These are phyloP conservation scores for Pandemis cinnamomeana DNA, from an alignment of 2,888 invertebrate genomes.

Conservation along the genomic window DNA sequence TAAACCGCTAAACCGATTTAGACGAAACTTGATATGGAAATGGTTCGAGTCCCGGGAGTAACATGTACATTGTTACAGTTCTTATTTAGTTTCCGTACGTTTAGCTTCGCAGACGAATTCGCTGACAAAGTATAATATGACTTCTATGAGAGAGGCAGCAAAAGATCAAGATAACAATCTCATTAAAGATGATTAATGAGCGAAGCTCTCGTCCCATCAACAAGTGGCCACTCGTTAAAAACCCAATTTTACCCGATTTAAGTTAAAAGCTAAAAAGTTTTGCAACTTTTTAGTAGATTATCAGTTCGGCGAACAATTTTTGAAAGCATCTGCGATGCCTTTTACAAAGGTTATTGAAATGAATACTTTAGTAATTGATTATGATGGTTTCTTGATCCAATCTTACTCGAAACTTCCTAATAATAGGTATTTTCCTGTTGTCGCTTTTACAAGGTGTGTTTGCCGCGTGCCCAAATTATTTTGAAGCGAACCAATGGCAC, in stretches of 20 bases:
- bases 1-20: too few species aligned
- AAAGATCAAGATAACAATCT: not conserved
- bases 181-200: slow-evolving; percentile 2
- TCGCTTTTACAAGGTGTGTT: too few species aligned
- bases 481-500: too few species aligned
- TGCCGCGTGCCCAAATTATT: too few species aligned
- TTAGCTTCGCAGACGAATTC: too few species aligned
- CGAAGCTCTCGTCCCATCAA: not conserved
- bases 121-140: too few species aligned
- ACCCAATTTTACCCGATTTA: not conserved
- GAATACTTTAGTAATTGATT: not conserved
- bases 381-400: not conserved
- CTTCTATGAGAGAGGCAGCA: not conserved
- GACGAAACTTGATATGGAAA: too few species aligned
- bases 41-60: too few species aligned
- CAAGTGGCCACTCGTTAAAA: slow-evolving; percentile 3
- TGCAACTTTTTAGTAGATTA: not conserved
- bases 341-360: not conserved
- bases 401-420: too few species aligned
- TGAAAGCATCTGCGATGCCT: not conserved
- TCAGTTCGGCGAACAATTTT: not conserved
- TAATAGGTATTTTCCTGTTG: too few species aligned
- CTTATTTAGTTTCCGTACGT: too few species aligned
- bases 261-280: not conserved
- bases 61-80: too few species aligned